phyloP scores from a whole-genome alignment of 2,888 invertebrate species.

The Caenorhabditis uteleia region DNA sequence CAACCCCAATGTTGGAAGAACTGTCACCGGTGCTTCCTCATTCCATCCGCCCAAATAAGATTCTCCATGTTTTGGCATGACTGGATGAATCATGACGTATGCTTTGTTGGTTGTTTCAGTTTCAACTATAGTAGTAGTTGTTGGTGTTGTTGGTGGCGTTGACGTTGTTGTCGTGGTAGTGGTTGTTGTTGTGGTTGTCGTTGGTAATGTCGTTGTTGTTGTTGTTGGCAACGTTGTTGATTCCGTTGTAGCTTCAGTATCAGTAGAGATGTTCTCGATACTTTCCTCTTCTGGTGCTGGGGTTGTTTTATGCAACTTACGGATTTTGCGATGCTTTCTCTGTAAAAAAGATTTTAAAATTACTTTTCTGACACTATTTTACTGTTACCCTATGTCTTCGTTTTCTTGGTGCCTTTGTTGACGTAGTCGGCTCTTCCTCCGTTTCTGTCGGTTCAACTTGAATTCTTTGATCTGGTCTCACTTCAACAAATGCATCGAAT shows the following conservation, averaged over 20 bases:
- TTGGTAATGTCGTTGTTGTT: background rate
- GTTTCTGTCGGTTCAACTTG: too few species aligned
- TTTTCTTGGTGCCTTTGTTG: constrained; percentile 16
- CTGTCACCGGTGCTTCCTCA: constrained; percentile 11
- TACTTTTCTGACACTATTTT: background rate
- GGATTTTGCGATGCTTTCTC: constrained; percentile 28
- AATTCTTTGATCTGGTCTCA: too few species aligned
- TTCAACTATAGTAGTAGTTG: background rate
- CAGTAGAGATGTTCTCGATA: too few species aligned
- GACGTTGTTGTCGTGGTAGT: background rate
- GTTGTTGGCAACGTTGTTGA: constrained; percentile 1
- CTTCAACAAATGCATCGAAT: too few species aligned
- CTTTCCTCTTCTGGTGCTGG: too few species aligned
- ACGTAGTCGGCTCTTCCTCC: too few species aligned
- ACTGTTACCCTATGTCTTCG: constrained; percentile 20
- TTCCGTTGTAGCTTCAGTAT: constrained; percentile 4
- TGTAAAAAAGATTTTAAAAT: constrained; percentile 5
- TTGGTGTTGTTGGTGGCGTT: constrained; percentile 1
- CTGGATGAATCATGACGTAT: too few species aligned
- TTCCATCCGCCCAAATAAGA: constrained; percentile 41
- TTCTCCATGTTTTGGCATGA: constrained; percentile 28
- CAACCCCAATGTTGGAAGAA: background rate
- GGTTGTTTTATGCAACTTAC: constrained; percentile 9
- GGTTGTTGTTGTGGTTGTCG: constrained; percentile 1
- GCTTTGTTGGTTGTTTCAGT: constrained; percentile 8